Evolutionary conservation across 2,888 invertebrate genomes (phyloP), one percentile per base, ranked within the genome.

Genomic region (Geophilus truncorum): DNA sequence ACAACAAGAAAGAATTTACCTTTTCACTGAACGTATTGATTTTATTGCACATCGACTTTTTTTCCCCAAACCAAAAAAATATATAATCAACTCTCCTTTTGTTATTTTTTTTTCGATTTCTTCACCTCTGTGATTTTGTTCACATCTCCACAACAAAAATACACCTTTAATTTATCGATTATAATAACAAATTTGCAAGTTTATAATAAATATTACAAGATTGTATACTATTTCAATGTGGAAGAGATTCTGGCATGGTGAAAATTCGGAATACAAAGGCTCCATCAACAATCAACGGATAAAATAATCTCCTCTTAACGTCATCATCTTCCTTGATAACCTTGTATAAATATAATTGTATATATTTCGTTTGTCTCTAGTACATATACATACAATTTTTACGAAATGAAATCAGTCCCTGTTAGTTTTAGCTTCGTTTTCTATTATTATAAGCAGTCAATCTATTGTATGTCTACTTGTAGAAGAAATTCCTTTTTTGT

Each of bases 201-300:
- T 18, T 23, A 21, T 57, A 57, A 21, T 57, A 57, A 57, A 23
- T 57, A 23, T 57, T 57, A 23, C 21, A 21, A 57, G 23, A 23
- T n/a, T 57, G 57, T 57, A 57, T 57, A n/a, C 57, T 21, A 23
- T 21, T 57, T 57, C 57, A n/a, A 18, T 57, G 57, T 57, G 57
- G 57, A 57, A 57, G 57, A 57, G 57, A 57, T 57, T 57, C 57
- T 57, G 57, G 57, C 57, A 23, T 57, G 57, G 57, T 57, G 57
- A 57, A 57, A 57, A 57, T 57, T 57, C 57, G 57, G 57, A 57
- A 57, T 57, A 57, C 23, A 57, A 57, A 57, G 18, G 57, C 57
- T 23, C 57, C 57, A 23, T 57, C 57, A 57, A 23, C 57, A 57
- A 57, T 57, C 36, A 57, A 57, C 57, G 18, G 57, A 57, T 57